phyloP scores from a whole-genome alignment of 2,888 invertebrate genomes.

The Pandemis heparana region DNA sequence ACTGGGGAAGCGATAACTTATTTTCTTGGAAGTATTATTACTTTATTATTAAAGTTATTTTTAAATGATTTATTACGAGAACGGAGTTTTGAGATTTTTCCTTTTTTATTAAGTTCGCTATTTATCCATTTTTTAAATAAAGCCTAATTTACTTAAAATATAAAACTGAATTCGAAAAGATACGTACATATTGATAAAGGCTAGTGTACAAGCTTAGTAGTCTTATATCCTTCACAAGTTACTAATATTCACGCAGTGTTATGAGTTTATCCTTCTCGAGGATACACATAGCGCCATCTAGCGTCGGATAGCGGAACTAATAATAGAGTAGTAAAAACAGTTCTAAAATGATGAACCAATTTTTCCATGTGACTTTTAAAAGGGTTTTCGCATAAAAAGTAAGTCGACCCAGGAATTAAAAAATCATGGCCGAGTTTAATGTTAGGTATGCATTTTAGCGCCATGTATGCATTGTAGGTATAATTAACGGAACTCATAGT shows the following conservation, averaged over 20 bases:
- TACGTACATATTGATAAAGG: not conserved
- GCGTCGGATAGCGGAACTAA: slow-evolving; percentile 64
- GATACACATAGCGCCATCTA: slow-evolving; percentile 69
- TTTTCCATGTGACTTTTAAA: no score
- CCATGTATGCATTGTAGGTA: no score
- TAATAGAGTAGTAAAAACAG: not conserved
- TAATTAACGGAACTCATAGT: not conserved
- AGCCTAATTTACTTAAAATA: not conserved
- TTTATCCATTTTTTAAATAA: not conserved
- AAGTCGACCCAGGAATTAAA: no score
- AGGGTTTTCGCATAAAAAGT: not conserved
- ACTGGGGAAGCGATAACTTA: slow-evolving; percentile 42
- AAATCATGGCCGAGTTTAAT: no score
- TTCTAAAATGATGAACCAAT: no score
- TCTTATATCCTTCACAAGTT: not conserved
- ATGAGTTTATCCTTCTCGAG: not conserved
- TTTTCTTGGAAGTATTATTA: slow-evolving; percentile 42
- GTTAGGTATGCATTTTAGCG: no score
- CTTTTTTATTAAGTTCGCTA: not conserved
- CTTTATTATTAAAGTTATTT: slow-evolving; percentile 40
- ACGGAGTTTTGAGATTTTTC: slow-evolving; percentile 18
- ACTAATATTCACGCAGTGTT: not conserved
- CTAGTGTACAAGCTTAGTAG: no score
- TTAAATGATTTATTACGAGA: slow-evolving; percentile 37
- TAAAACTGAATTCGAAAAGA: not conserved